Evolutionary conservation across 2,113 vertebrate genomes (phyloP), one percentile per base, ranked within the genome.

Genomic region (Stercorarius parasiticus): DNA sequence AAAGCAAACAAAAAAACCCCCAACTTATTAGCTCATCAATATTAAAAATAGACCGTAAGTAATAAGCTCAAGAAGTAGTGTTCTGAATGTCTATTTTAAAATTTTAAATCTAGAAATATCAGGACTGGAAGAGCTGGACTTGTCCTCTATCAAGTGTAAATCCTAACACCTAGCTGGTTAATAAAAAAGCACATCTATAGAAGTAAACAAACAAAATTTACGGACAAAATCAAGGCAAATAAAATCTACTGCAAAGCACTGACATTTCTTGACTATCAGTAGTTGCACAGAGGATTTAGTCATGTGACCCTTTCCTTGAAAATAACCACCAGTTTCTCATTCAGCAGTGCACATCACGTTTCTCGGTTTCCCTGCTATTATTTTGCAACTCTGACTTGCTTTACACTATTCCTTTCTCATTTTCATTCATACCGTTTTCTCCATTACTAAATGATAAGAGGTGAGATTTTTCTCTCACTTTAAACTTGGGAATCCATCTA

Each of bases 1-100:
- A 66, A 92, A 70, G 1, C 11, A 58, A 73, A 50, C 5, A 9
- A 34, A 34, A 17, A 2, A 14, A 1, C 0, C 1, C 10, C 19
- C 10, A 49, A 20, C 4, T 34, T 36, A 36, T 21, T 36, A 49
- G 4, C 4, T 77, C 5, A 72, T 4, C 6, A 3, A 53, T 8
- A 56, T 70, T 77, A 78, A 72, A 72, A 91, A 34, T 8, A 73
- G 13, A 32, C 8, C 0, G 1, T 23, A 74, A 74, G 10, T 10
- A 27, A 66, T 36, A 49, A 70, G 0, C 6, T 71, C 45, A 82
- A 5, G 5, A 9, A 62, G 4, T 29, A 32, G 30, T 36, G 32
- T 74, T 84, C 62, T 86, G 45, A 69, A 49, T 47, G 19, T 15
- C 16, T 27, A 12, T 66, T 73, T 38, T 32, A 93, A 47, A 34